Conservation (phyloP, 1,140 invertebrate genomes). For the Rhysida immarginata region DNA sequence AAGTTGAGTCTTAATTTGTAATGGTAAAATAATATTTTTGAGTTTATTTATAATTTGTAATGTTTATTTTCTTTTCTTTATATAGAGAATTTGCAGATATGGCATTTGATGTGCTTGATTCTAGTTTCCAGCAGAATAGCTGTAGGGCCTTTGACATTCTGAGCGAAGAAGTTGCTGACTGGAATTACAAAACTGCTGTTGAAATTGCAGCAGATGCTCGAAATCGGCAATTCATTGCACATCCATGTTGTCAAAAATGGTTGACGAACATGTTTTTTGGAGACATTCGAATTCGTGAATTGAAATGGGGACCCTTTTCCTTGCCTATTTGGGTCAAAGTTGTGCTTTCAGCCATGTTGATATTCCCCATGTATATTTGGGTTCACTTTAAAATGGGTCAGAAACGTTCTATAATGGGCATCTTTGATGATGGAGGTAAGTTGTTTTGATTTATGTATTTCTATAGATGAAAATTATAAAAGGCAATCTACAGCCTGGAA, state of each 20-base stretch:
- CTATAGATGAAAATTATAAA: too few species aligned
- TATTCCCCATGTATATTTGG: constrained; percentile 35
- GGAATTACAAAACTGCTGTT: constrained; percentile 26
- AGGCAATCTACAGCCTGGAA: too few species aligned
- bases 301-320: constrained; percentile 25
- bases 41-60: too few species aligned
- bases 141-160: constrained; percentile 28
- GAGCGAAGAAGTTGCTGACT: constrained; percentile 27
- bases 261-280: constrained; percentile 29
- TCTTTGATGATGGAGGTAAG: constrained; percentile 1
- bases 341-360: constrained; percentile 26
- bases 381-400: constrained; percentile 23
- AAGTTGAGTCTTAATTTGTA: too few species aligned
- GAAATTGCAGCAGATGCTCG: constrained; percentile 20
- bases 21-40: too few species aligned
- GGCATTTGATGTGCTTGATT: constrained; percentile 29
- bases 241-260: constrained; percentile 34
- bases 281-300: constrained; percentile 27
- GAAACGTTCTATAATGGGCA: constrained; percentile 11
- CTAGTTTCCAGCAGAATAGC: constrained; percentile 22
- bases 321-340: constrained; percentile 32
- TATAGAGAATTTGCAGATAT: constrained; percentile 31
- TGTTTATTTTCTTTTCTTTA: constrained; percentile 1
- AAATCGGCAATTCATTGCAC: constrained; percentile 29
- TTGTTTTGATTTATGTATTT: not conserved